Percentiles rank a stretch among this genome's conserved stretches.
Evolutionary conservation across 2,113 vertebrate species (phyloP).

Genomic region (Urocynchramus pylzowi): DNA sequence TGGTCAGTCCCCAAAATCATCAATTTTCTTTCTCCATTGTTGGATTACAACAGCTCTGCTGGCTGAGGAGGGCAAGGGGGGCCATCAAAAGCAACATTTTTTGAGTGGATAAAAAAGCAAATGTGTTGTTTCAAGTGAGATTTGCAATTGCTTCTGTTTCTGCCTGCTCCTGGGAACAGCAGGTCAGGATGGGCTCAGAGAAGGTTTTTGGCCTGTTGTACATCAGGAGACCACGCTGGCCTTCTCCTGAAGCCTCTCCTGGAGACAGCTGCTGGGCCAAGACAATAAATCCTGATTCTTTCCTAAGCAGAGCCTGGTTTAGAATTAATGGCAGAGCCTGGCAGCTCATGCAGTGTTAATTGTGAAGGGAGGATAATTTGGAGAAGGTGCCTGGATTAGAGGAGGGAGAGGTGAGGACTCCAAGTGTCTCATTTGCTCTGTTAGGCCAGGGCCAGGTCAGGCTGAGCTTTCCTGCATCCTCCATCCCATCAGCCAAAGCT

Average conservation of each 20-base stretch:
- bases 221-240: rapidly evolving
- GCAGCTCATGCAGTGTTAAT: not conserved
- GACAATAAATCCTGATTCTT: not conserved
- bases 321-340: not conserved
- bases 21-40: not conserved
- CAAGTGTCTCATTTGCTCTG: not conserved
- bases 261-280: not conserved
- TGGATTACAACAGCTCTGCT: not conserved
- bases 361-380: not conserved
- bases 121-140: not conserved
- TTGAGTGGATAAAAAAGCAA: not conserved
- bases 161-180: not conserved
- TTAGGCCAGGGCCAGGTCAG: not conserved
- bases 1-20: not conserved
- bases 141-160: not conserved
- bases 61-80: not conserved
- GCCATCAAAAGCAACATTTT: not conserved
- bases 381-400: not conserved
- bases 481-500: not conserved
- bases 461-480: not conserved
- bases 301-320: not conserved
- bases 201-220: not conserved
- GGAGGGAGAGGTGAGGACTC: not conserved
- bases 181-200: not conserved
- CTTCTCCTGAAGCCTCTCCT: not conserved